These are phyloP conservation scores for Hermatobates lingyangjiaoensis DNA, from an alignment of 1,140 invertebrate genomes.

Conservation along the genomic window DNA sequence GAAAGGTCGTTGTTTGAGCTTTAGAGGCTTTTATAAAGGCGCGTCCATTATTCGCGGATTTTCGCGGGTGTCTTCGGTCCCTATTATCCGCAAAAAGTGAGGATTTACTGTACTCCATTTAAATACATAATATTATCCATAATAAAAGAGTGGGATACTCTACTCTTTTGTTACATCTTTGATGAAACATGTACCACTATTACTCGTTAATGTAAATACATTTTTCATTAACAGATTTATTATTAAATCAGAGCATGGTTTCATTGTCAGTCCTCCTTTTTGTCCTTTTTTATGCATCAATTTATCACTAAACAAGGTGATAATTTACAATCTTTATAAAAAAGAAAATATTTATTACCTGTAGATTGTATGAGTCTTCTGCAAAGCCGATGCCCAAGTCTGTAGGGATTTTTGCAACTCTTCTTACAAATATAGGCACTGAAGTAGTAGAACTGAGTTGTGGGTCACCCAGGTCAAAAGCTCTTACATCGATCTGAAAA, in stretches of 20 bases:
- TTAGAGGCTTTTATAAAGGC: no score
- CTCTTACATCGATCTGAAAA: conserved; percentile 55
- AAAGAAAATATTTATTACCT: conserved; percentile 24
- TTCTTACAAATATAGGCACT: conserved; percentile 61
- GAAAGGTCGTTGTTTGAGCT: no score
- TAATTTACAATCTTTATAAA: background rate
- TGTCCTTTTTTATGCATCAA: background rate
- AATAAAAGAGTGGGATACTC: no score
- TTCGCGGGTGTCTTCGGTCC: no score
- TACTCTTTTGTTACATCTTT: no score
- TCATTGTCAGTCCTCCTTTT: background rate
- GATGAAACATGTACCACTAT: background rate
- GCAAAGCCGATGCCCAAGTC: conserved; percentile 61
- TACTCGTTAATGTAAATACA: background rate
- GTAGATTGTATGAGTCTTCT: conserved; percentile 57
- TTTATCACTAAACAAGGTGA: background rate
- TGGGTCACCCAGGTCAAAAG: conserved; percentile 71
- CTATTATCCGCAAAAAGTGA: no score
- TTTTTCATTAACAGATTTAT: background rate
- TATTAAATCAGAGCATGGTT: background rate
- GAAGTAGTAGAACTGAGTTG: conserved; percentile 58
- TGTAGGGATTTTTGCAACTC: conserved; percentile 43
- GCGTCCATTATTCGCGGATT: no score
- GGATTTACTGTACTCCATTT: no score
- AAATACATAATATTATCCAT: no score